Evolutionary conservation across 2,797 vertebrate genomes (phyloP).

Genomic region (Pseudotriccus pelzelni): DNA sequence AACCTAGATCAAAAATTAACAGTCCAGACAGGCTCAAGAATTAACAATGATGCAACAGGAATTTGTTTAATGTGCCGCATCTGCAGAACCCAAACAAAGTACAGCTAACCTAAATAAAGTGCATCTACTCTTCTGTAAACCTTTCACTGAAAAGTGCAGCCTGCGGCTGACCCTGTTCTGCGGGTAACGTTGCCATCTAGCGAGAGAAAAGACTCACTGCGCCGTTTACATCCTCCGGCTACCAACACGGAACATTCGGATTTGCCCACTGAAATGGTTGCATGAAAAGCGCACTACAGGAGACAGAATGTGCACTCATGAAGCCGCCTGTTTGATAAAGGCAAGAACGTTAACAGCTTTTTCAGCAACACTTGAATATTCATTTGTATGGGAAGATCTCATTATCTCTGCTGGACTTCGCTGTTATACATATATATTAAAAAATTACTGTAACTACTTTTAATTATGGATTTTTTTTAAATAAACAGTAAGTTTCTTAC

Average conservation of each 20-base stretch:
- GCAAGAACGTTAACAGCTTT: background rate
- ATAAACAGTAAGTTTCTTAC: background rate
- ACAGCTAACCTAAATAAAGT: background rate
- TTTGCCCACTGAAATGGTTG: background rate
- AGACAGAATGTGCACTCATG: background rate
- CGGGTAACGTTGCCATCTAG: constrained; percentile 8
- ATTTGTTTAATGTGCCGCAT: background rate
- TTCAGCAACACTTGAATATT: background rate
- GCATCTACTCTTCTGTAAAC: accelerated
- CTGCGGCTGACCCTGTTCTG: background rate
- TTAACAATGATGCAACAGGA: background rate
- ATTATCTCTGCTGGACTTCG: background rate
- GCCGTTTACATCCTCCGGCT: background rate
- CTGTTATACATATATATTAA: background rate
- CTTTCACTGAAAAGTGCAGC: accelerated
- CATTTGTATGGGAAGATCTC: background rate
- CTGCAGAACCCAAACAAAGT: background rate
- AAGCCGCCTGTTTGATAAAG: background rate
- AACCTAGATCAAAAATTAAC: background rate
- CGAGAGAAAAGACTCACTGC: background rate
- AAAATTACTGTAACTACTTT: background rate
- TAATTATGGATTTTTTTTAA: background rate
- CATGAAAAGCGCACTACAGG: background rate
- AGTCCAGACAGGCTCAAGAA: background rate
- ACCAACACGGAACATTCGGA: background rate